phyloP scores from a whole-genome alignment of 2,113 vertebrate species.

The Hepsetus odoe region DNA sequence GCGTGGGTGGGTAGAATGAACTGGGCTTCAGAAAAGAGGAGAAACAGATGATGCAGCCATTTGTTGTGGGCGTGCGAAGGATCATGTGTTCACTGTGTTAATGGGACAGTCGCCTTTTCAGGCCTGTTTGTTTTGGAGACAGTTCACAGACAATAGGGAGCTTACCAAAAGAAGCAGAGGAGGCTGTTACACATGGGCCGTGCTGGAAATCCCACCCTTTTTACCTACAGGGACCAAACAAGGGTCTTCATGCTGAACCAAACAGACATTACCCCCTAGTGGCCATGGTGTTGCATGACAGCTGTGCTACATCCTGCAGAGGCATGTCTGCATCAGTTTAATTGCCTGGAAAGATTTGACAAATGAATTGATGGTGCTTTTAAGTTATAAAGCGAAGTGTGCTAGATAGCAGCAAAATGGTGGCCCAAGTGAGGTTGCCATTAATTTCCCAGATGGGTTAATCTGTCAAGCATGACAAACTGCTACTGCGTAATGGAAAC shows the following conservation, averaged over 20 bases:
- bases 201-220: conserved; percentile 47
- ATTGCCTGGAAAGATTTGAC: background rate
- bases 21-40: conserved; percentile 10
- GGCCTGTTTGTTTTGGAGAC: conserved; percentile 50
- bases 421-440: background rate
- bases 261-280: conserved; percentile 44
- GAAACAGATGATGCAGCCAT: conserved; percentile 19
- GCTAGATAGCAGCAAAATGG: background rate
- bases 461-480: conserved; percentile 11
- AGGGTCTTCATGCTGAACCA: background rate
- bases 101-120: conserved; percentile 20
- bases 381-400: background rate
- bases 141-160: conserved; percentile 35
- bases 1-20: conserved; percentile 29
- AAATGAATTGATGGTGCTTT: conserved; percentile 3
- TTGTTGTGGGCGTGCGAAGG: conserved; percentile 5
- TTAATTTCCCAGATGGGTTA: background rate
- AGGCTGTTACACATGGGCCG: conserved; percentile 12
- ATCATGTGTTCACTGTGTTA: conserved; percentile 23
- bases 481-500: background rate
- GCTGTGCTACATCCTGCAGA: background rate
- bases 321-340: background rate
- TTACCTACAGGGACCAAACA: conserved; percentile 1
- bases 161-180: background rate
- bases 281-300: conserved; percentile 21